Base-by-base conservation (phyloP, 2,797 vertebrate species). In the Rhadinocentrus ornatus region DNA sequence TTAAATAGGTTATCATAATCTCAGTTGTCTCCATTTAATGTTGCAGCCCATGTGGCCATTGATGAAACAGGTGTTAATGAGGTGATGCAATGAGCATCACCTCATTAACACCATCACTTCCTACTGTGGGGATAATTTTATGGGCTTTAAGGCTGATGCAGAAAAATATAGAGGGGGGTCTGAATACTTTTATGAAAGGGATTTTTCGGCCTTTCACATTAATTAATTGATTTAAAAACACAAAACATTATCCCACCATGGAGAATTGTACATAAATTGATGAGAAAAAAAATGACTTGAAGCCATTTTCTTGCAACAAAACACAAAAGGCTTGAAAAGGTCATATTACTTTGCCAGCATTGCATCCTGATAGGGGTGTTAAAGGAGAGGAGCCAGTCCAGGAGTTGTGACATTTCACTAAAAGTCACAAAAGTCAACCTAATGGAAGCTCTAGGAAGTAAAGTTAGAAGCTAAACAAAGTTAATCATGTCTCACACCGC, bases 381-480 rank as follows among this genome's bases (percentile, higher is more conserved):
- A 37, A 63, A 34, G 46, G 29, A 48, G 39, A 15, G 10, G 34
- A 24, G 41, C 39, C 35, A 31, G 52, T n/a, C 16, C 32, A 54
- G 16, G 15, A 27, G 24, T 48, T 57, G 37, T 44, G 44, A 32
- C 53, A 35, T 68, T 68, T 59, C 16, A 60, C 5, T 27, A 50
- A 35, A 15, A 32, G 18, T 39, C 5, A 32, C 46, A 8, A 9
- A 69, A 37, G 46, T 37, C 22, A 52, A 52, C 24, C n/a, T 4
- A 54, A 69, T n/a, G 22, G 26, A 13, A 26, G 34, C 22, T 48
- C 48, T 57, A 11, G 59, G 29, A 46, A 29, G 52, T 27, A 62
- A 44, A 34, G 24, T 57, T n/a, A 39, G 57, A 63, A 26, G 18
- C 32, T 12, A 39, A 70, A 34, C 60, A 15, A n/a, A 48, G 59